These are phyloP conservation scores for Eira barbara DNA, from an alignment of 2,113 vertebrate species.

Conservation along the genomic window DNA sequence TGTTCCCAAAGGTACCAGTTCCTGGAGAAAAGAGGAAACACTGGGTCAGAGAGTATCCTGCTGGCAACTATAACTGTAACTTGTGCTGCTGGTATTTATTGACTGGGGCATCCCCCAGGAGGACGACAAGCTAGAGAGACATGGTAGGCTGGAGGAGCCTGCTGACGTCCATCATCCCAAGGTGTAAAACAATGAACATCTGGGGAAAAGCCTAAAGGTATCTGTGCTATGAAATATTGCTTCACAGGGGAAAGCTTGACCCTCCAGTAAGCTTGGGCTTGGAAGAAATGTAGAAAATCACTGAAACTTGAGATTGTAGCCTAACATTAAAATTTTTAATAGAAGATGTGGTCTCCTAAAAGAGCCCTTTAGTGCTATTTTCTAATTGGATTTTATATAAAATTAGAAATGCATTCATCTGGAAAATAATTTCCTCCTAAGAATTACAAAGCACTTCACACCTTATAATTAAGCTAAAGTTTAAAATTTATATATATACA, in stretches of 20 bases:
- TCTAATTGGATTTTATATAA: slow-evolving; percentile 15
- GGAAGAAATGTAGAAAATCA: not conserved
- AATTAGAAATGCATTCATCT: slow-evolving; percentile 20
- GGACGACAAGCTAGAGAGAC: not conserved
- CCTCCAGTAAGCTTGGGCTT: not conserved
- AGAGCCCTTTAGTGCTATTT: not conserved
- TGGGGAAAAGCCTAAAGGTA: not conserved
- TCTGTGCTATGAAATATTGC: not conserved
- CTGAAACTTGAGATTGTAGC: not conserved
- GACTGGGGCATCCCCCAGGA: not conserved
- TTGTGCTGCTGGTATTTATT: not conserved
- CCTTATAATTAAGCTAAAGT: slow-evolving; percentile 24
- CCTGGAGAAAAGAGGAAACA: not conserved
- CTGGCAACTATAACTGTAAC: not conserved
- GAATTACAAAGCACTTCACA: slow-evolving; percentile 28
- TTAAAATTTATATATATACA: not conserved
- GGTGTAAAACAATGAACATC: not conserved
- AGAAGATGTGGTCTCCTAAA: not conserved
- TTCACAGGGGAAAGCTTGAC: not conserved
- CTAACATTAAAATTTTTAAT: not conserved
- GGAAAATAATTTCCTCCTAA: slow-evolving; percentile 37
- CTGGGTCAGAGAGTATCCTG: not conserved
- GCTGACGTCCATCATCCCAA: not conserved
- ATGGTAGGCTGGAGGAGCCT: not conserved
- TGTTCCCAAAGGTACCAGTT: not conserved